Evolutionary conservation across 2,113 vertebrate species (phyloP).

Genomic region (Hyperopisus bebe): DNA sequence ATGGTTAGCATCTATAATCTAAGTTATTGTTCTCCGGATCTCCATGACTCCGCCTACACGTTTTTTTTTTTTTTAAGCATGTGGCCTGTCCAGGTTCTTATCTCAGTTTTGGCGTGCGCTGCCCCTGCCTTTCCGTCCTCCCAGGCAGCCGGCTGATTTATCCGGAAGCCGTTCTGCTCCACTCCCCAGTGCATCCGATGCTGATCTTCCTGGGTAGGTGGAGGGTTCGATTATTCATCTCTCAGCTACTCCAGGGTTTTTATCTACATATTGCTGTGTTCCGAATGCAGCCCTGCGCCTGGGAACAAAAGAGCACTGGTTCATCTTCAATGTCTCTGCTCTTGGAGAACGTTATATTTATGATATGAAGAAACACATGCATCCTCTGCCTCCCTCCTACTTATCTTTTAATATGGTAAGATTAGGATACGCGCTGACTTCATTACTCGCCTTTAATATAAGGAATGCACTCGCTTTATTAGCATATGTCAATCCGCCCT

Average conservation of each 20-base stretch:
- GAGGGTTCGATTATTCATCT: background rate
- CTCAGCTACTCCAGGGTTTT: background rate
- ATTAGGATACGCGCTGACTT: background rate
- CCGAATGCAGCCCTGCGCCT: background rate
- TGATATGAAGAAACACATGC: background rate
- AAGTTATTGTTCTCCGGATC: background rate
- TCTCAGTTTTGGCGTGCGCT: background rate
- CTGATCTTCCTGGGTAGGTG: background rate
- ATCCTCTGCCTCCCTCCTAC: background rate
- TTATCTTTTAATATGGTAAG: conserved; percentile 6
- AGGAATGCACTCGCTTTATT: background rate
- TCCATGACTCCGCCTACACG: background rate
- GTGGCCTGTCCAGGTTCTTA: background rate
- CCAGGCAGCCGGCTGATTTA: background rate
- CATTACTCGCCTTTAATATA: background rate
- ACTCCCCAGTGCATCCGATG: background rate
- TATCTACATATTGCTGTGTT: background rate
- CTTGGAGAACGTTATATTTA: background rate
- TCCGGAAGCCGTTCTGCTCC: background rate
- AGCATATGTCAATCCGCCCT: background rate
- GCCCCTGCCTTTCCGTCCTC: background rate
- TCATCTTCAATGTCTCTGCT: background rate
- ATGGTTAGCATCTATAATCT: background rate
- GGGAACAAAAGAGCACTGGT: background rate
- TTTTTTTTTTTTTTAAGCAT: background rate